These are phyloP conservation scores for Phytoseiulus persimilis DNA, from an alignment of 2,888 invertebrate genomes.

Conservation along the genomic window DNA sequence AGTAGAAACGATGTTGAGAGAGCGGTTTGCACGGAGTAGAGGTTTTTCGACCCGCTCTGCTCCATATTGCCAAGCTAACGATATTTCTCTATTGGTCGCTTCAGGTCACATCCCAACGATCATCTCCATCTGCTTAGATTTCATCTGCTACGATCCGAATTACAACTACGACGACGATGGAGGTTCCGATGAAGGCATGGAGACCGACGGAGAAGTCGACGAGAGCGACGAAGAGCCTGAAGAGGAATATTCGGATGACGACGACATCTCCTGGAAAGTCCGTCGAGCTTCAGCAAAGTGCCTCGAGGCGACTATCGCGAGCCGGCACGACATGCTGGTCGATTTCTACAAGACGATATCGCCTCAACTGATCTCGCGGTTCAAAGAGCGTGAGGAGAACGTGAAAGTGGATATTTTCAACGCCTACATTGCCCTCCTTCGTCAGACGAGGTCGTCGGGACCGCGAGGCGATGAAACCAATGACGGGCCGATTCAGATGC, in stretches of 20 bases:
- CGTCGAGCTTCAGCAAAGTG: slow-evolving; percentile 94
- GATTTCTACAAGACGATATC: slow-evolving; percentile 82
- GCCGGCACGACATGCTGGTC: slow-evolving; percentile 77
- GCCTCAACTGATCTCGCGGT: slow-evolving; percentile 79
- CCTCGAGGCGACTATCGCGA: slow-evolving; percentile 84
- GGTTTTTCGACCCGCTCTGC: too few relatives aligned
- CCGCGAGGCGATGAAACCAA: slow-evolving; percentile 50
- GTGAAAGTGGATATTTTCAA: slow-evolving; percentile 96
- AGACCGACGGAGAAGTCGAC: slow-evolving; percentile 56
- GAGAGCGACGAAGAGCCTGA: slow-evolving; percentile 61
- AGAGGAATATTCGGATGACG: slow-evolving; percentile 96
- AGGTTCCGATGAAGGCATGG: slow-evolving; percentile 54
- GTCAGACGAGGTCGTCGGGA: slow-evolving; percentile 60
- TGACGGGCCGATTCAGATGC: slow-evolving; percentile 49
- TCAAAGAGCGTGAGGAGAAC: slow-evolving; percentile 97
- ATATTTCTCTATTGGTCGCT: slow-evolving; percentile 29
- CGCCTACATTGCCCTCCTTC: slow-evolving; percentile 82
- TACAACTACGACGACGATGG: slow-evolving; percentile 90
- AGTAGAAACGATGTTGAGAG: slow-evolving; percentile 46
- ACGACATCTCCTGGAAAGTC: slow-evolving; percentile 97
- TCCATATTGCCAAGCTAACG: background rate
- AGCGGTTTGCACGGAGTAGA: too few relatives aligned
- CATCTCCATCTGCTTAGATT: slow-evolving; percentile 74
- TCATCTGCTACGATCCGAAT: slow-evolving; percentile 94
- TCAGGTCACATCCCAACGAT: slow-evolving; percentile 56